A percentile compares a stretch with the other conserved stretches of the same genome.
Evolutionary conservation across 2,113 vertebrate genomes (phyloP).

Genomic region (Sardina pilchardus): DNA sequence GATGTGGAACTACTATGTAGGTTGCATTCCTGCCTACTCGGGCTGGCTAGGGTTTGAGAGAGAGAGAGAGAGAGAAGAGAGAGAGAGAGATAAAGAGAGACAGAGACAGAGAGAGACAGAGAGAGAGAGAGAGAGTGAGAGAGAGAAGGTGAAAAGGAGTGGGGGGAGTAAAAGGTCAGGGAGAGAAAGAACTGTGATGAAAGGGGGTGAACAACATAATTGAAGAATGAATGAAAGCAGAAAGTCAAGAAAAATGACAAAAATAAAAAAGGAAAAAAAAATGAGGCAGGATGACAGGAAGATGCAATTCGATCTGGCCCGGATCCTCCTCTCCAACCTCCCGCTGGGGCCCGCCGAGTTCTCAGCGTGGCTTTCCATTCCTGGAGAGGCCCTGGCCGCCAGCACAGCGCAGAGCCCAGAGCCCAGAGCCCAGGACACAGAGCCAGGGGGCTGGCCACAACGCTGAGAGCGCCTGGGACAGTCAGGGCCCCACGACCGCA

Average conservation of each 20-base stretch:
- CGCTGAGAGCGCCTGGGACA: background rate
- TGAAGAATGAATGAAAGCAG: background rate
- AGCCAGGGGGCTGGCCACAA: background rate
- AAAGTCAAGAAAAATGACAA: background rate
- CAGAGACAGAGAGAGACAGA: background rate
- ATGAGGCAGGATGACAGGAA: slow-evolving; percentile 6
- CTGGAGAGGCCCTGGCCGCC: background rate
- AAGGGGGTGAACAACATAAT: background rate
- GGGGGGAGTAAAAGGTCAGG: too few species aligned
- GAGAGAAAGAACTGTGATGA: background rate
- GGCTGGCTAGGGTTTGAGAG: slow-evolving; percentile 43
- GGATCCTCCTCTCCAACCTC: background rate
- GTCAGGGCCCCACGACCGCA: background rate
- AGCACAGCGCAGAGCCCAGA: too few species aligned
- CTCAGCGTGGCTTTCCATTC: slow-evolving; percentile 1
- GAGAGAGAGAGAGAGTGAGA: slow-evolving; percentile 9
- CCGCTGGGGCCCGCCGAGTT: too few species aligned
- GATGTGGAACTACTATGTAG: slow-evolving; percentile 35
- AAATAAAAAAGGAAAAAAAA: background rate
- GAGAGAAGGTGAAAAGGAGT: background rate
- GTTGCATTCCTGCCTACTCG: background rate
- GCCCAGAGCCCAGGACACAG: too few species aligned
- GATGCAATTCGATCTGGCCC: background rate
- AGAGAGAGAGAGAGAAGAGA: background rate
- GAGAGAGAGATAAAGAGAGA: background rate